phyloP scores from a whole-genome alignment of 2,113 vertebrate genomes.

The Cathartes aura region DNA sequence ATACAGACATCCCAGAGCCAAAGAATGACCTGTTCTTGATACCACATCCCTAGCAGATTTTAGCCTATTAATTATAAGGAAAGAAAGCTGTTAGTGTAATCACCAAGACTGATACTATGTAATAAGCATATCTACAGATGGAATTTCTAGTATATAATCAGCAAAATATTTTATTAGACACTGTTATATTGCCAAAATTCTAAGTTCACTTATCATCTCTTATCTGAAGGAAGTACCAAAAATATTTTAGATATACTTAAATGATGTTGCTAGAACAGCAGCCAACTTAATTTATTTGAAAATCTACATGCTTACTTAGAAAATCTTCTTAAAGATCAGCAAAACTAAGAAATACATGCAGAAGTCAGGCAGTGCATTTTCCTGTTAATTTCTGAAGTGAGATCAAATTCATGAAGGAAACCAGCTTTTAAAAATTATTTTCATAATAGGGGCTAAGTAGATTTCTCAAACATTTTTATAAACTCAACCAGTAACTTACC shows the following conservation, averaged over 20 bases:
- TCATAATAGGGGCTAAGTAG: not conserved
- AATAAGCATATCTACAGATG: not conserved
- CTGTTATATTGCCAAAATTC: not conserved
- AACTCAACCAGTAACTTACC: not conserved
- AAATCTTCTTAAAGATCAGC: not conserved
- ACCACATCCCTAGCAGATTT: constrained; percentile 89
- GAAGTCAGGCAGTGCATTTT: not conserved
- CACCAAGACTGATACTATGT: not conserved
- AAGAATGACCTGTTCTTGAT: constrained; percentile 87
- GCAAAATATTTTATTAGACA: not conserved
- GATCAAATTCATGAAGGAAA: not conserved
- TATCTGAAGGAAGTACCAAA: not conserved
- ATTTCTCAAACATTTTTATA: not conserved
- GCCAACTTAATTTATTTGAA: not conserved
- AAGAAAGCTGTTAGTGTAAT: constrained; percentile 15
- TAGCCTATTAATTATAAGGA: constrained; percentile 77
- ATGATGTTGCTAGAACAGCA: not conserved
- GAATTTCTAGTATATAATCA: not conserved
- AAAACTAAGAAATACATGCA: not conserved
- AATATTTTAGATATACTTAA: not conserved
- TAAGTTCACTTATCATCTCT: not conserved
- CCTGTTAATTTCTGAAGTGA: not conserved
- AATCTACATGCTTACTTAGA: not conserved
- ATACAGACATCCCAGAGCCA: constrained; percentile 88
- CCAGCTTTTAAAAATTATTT: not conserved